Evolutionary conservation across 2,797 vertebrate species (phyloP).

Genomic region (Sebastes oblongus): DNA sequence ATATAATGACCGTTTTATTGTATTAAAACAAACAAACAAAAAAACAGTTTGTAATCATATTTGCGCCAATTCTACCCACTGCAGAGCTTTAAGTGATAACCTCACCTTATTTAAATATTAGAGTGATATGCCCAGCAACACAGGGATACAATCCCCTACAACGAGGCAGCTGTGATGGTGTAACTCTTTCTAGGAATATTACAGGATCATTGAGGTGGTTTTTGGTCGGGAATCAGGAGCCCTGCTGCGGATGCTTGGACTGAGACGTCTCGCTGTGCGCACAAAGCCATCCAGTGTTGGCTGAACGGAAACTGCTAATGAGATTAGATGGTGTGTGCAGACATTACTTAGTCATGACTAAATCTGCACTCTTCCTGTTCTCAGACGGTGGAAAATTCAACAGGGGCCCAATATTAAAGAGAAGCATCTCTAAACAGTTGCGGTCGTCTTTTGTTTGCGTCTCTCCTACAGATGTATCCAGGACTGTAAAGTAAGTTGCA

Average conservation of each 20-base stretch:
- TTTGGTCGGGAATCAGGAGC: constrained; percentile 58
- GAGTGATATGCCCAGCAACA: not conserved
- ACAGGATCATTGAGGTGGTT: constrained; percentile 70
- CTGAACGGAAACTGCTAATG: constrained; percentile 97
- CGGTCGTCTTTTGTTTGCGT: constrained; percentile 8
- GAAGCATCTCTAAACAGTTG: constrained; percentile 72
- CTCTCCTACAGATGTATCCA: constrained; percentile 2
- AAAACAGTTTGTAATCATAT: too few relatives aligned
- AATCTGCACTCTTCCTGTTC: constrained; percentile 94
- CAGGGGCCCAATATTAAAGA: constrained; percentile 73
- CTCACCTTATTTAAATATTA: not conserved
- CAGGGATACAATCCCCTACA: not conserved
- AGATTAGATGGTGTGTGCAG: constrained; percentile 95
- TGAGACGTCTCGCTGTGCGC: constrained; percentile 63
- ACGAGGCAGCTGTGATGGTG: not conserved
- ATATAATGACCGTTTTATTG: too few relatives aligned
- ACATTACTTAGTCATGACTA: constrained; percentile 97
- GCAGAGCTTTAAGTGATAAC: not conserved
- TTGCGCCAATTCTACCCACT: too few relatives aligned
- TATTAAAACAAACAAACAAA: too few relatives aligned
- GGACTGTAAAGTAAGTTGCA: constrained; percentile 31
- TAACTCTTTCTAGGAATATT: constrained; percentile 43
- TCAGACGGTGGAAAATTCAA: constrained; percentile 90
- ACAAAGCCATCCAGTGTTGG: constrained; percentile 93
- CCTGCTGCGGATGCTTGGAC: constrained; percentile 69